A percentile compares a stretch with the other conserved stretches of the same genome.
These are phyloP conservation scores for Phortica magna DNA, from an alignment of 2,888 invertebrate genomes.

Conservation along the genomic window DNA sequence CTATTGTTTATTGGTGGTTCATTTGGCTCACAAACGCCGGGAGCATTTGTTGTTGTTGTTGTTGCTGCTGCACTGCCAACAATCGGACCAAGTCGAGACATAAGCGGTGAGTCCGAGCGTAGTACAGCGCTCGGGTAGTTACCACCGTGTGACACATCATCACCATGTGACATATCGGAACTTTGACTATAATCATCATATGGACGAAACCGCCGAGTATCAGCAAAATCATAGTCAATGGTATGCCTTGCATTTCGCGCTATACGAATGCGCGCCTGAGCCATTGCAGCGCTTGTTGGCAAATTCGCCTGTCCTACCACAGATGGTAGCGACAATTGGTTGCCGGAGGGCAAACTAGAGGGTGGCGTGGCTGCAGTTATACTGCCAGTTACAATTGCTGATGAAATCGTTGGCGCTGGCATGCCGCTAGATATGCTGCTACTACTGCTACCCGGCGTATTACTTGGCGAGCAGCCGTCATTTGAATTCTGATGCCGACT, in stretches of 20 bases:
- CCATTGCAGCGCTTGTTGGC: slow-evolving; percentile 78
- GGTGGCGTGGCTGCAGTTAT: slow-evolving; percentile 39
- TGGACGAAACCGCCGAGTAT: slow-evolving; percentile 80
- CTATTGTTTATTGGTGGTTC: slow-evolving; percentile 63
- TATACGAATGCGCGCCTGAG: slow-evolving; percentile 79
- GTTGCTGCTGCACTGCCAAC: slow-evolving; percentile 79
- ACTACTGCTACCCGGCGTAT: slow-evolving; percentile 64
- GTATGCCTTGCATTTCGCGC: slow-evolving; percentile 74
- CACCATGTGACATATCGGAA: slow-evolving; percentile 84
- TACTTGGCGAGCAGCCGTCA: slow-evolving; percentile 73
- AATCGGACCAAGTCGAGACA: slow-evolving; percentile 71
- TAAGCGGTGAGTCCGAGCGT: slow-evolving; percentile 74
- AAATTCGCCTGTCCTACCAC: slow-evolving; percentile 77
- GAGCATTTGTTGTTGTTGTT: slow-evolving; percentile 44
- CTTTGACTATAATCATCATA: slow-evolving; percentile 88
- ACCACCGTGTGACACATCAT: slow-evolving; percentile 71
- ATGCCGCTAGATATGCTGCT: slow-evolving; percentile 56
- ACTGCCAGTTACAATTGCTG: slow-evolving; percentile 60
- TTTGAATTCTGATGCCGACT: slow-evolving; percentile 75
- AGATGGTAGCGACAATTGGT: slow-evolving; percentile 58
- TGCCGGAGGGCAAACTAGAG: slow-evolving; percentile 36
- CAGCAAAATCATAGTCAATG: slow-evolving; percentile 72
- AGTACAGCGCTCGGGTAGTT: slow-evolving; percentile 78
- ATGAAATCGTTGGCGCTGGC: slow-evolving; percentile 62
- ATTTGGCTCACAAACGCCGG: slow-evolving; percentile 56